Percentiles rank a stretch among this genome's conserved stretches.
Evolutionary conservation across 1,140 invertebrate genomes (phyloP).

Genomic region (Drosophila repleta): DNA sequence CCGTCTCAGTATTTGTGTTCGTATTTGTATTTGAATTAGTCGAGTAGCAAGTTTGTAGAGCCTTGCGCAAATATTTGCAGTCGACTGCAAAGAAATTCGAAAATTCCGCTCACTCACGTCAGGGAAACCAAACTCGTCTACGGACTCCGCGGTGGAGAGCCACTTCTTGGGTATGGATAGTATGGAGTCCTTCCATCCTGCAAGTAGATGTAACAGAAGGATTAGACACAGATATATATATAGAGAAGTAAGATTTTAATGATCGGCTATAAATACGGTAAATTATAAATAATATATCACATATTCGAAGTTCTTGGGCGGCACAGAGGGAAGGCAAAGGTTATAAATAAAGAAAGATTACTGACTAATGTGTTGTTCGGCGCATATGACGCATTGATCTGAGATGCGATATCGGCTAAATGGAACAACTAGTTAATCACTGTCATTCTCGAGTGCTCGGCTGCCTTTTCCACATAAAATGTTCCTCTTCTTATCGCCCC

Average conservation of each 20-base stretch:
- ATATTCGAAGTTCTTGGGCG: not conserved
- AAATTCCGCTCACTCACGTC: conserved; percentile 80
- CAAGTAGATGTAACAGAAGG: conserved; percentile 47
- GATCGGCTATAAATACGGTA: not conserved
- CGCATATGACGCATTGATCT: conserved; percentile 39
- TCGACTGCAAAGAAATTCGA: conserved; percentile 51
- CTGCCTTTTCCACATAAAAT: too few species aligned
- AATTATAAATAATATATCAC: too few species aligned
- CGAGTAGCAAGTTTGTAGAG: conserved; percentile 60
- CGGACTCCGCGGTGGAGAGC: conserved; percentile 86
- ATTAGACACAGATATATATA: too few species aligned
- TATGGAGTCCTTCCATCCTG: conserved; percentile 88
- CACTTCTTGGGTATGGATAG: conserved; percentile 88
- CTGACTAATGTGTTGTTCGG: conserved; percentile 59
- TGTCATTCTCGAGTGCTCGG: conserved; percentile 58
- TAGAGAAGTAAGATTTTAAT: too few species aligned
- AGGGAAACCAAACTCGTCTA: conserved; percentile 84
- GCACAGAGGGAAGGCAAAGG: conserved; percentile 13
- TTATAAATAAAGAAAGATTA: conserved; percentile 9
- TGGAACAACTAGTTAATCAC: conserved; percentile 55
- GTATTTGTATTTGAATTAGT: conserved; percentile 70
- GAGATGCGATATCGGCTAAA: conserved; percentile 38
- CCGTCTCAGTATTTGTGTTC: conserved; percentile 24
- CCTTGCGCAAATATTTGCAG: conserved; percentile 61
- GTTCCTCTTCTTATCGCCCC: conserved; percentile 14